Conservation (phyloP, 2,113 vertebrate species). For the Tachycineta bicolor region DNA sequence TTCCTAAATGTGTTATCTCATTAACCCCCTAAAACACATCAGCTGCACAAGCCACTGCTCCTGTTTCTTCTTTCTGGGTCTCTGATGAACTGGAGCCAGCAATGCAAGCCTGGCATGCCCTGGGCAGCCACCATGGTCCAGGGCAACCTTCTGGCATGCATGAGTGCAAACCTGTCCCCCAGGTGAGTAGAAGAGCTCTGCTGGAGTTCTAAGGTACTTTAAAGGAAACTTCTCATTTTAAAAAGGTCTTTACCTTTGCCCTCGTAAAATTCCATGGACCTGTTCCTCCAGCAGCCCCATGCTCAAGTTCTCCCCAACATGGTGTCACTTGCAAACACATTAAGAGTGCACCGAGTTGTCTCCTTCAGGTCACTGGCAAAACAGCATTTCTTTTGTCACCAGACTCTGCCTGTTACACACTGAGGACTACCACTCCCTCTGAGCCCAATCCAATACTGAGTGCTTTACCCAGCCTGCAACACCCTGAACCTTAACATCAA, state of each 20-base stretch:
- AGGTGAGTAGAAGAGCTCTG: neutral
- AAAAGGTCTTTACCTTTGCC: neutral
- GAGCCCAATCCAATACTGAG: neutral
- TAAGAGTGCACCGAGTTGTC: neutral
- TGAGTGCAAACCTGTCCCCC: accelerated
- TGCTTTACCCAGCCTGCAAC: neutral
- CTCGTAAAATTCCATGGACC: neutral
- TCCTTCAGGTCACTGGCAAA: neutral
- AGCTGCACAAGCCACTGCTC: neutral
- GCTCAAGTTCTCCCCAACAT: neutral
- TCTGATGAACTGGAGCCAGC: neutral
- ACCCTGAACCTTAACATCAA: neutral
- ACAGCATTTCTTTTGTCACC: neutral
- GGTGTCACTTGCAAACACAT: neutral
- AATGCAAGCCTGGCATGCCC: neutral
- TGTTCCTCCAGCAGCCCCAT: neutral
- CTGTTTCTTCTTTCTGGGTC: neutral
- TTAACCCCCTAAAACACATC: neutral
- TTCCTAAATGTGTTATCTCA: too few species aligned
- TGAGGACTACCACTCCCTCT: neutral
- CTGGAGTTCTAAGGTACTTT: neutral
- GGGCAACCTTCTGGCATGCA: neutral
- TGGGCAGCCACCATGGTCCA: neutral
- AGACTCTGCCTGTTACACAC: neutral
- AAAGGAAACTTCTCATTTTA: neutral